Evolutionary conservation across 2,888 invertebrate species (phyloP).

Genomic region (Onchidella celtica): DNA sequence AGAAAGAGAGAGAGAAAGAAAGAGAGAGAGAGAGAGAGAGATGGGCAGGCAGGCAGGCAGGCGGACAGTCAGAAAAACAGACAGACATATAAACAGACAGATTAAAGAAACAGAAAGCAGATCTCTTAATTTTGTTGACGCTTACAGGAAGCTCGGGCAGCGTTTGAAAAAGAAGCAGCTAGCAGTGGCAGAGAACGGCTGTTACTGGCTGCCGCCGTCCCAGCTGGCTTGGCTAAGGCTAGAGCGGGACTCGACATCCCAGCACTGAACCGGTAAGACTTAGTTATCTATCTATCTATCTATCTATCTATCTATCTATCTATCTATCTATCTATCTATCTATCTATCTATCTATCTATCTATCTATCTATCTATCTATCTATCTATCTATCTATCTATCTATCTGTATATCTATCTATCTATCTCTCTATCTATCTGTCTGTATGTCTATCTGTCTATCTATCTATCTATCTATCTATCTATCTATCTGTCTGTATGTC

Average conservation of each 20-base stretch:
- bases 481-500: no score
- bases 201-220: conserved; percentile 2
- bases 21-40: no score
- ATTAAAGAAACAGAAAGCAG: no score
- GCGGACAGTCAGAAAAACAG: no score
- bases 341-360: conserved; percentile 1
- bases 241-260: background rate
- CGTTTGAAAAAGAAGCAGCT: conserved; percentile 18
- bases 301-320: background rate
- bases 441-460: no score
- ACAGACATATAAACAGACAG: no score
- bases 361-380: conserved; percentile 1
- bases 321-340: conserved; percentile 1
- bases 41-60: no score
- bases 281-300: no score
- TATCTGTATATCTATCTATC: no score
- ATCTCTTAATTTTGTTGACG: background rate
- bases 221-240: conserved; percentile 14
- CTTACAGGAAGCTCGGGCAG: conserved; percentile 18
- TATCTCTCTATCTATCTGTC: no score
- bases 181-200: background rate
- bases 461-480: no score
- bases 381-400: conserved; percentile 1
- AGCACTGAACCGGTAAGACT: background rate
- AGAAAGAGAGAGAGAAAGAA: no score